Evolutionary conservation across 2,797 vertebrate genomes (phyloP).

Genomic region (Pseudomugil tenellus): DNA sequence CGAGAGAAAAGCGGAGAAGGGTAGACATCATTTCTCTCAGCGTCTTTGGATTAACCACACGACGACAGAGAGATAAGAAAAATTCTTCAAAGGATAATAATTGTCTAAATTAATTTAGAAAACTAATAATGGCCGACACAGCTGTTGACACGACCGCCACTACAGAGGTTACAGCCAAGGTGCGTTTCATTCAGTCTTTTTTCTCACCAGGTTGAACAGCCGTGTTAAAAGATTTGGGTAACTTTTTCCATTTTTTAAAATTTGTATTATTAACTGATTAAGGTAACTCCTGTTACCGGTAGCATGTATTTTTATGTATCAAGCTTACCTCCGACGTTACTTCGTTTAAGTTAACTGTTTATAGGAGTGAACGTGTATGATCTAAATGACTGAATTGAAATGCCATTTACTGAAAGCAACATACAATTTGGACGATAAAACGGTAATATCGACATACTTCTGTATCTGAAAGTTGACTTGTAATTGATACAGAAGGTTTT

Average conservation of each 20-base stretch:
- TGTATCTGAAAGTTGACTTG: neutral
- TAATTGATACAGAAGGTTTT: constrained; percentile 20
- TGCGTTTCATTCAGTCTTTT: constrained; percentile 67
- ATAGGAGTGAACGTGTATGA: neutral
- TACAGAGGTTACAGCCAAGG: constrained; percentile 85
- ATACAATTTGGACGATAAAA: accelerated
- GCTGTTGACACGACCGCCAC: constrained; percentile 82
- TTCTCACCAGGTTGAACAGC: constrained; percentile 14
- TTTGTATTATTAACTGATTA: neutral
- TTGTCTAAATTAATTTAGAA: constrained; percentile 36
- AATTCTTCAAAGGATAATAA: constrained; percentile 43
- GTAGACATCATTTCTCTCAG: constrained; percentile 81
- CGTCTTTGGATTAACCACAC: constrained; percentile 60
- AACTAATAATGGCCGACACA: constrained; percentile 84
- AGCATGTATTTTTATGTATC: neutral
- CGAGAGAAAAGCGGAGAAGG: constrained; percentile 73
- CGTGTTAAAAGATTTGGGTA: constrained; percentile 46
- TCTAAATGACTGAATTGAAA: constrained; percentile 7
- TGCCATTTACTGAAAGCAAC: neutral
- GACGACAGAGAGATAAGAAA: constrained; percentile 57
- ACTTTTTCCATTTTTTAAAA: no score
- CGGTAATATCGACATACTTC: neutral
- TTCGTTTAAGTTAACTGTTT: constrained; percentile 43
- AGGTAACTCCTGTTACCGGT: neutral
- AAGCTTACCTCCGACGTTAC: constrained; percentile 5